Evolutionary conservation across 2,113 vertebrate species (phyloP).

Genomic region (Alethe diademata): DNA sequence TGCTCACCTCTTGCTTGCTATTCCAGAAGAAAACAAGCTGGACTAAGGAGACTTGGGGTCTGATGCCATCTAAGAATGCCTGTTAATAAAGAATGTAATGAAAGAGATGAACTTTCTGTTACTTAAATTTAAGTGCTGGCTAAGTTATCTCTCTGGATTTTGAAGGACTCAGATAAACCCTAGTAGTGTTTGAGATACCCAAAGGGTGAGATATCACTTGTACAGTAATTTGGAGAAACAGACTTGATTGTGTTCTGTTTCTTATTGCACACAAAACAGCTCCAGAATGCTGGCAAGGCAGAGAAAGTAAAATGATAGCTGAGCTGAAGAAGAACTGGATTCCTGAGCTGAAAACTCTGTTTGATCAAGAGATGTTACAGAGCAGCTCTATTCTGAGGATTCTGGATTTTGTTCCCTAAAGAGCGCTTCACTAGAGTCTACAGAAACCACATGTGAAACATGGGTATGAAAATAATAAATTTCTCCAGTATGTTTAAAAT

Average conservation of each 20-base stretch:
- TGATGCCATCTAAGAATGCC: background rate
- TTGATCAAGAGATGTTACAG: background rate
- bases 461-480: background rate
- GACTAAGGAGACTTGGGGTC: background rate
- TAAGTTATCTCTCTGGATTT: background rate
- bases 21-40: background rate
- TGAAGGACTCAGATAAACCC: background rate
- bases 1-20: background rate
- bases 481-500: background rate
- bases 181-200: background rate
- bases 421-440: background rate
- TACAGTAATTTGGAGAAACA: background rate
- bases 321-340: background rate
- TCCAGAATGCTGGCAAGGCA: background rate
- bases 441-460: background rate
- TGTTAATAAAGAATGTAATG: background rate
- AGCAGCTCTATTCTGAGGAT: background rate
- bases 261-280: background rate
- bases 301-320: background rate
- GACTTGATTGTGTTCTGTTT: background rate
- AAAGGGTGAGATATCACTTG: background rate
- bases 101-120: background rate
- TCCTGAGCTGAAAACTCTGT: background rate
- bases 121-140: background rate
- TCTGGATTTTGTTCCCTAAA: background rate